A percentile compares a stretch with the other conserved stretches of the same genome.
Evolutionary conservation across 2,888 invertebrate genomes (phyloP).

Genomic region (Nezara viridula): DNA sequence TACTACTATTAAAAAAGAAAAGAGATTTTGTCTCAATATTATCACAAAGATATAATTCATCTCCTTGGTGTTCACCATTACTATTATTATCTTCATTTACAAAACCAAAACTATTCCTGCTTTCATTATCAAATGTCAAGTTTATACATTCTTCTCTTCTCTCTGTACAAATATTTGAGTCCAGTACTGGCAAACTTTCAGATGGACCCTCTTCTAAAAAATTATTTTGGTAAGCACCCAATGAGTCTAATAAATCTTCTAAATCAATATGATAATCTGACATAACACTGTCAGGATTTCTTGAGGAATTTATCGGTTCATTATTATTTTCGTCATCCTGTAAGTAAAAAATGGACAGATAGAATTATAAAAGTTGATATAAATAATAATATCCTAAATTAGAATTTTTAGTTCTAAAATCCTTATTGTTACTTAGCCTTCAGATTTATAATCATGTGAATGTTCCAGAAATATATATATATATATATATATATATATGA

Average conservation of each 20-base stretch:
- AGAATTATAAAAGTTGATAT: neutral
- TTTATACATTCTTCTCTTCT: neutral
- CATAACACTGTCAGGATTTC: neutral
- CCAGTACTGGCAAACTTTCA: neutral
- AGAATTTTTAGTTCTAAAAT: neutral
- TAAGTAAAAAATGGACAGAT: neutral
- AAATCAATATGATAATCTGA: neutral
- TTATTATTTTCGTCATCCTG: slow-evolving; percentile 1
- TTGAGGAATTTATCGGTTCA: neutral
- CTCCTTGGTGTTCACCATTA: neutral
- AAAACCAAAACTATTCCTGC: neutral
- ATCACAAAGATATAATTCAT: neutral
- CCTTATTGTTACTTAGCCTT: too few relatives aligned
- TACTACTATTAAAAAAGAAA: neutral
- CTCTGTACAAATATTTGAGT: neutral
- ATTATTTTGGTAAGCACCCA: neutral
- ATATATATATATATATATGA: too few relatives aligned
- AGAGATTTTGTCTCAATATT: neutral
- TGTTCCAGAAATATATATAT: too few relatives aligned
- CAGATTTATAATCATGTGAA: too few relatives aligned
- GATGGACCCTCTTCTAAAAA: neutral
- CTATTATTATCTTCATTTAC: too few relatives aligned
- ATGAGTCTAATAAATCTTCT: neutral
- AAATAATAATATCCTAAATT: neutral
- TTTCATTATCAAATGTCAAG: neutral